Evolutionary conservation across 2,113 vertebrate genomes (phyloP).

Genomic region (Noturus placidus): DNA sequence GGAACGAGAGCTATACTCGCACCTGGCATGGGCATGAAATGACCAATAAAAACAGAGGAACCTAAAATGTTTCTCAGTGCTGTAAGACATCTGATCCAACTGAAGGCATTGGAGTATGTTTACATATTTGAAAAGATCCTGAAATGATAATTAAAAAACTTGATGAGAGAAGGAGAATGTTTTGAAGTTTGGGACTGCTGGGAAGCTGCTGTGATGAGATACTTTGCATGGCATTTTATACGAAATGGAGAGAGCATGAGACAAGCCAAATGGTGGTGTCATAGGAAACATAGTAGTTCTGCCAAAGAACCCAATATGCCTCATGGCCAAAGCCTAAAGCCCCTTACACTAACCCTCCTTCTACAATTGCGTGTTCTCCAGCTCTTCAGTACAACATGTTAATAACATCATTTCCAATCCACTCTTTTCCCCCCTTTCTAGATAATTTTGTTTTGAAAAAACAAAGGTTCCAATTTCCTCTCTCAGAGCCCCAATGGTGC

Average conservation of each 20-base stretch:
- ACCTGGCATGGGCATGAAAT: conserved; percentile 56
- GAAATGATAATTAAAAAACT: conserved; percentile 49
- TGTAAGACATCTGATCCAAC: conserved; percentile 63
- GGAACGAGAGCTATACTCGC: conserved; percentile 54
- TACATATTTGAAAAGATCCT: conserved; percentile 55
- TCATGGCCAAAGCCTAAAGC: conserved; percentile 38
- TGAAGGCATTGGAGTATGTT: conserved; percentile 57
- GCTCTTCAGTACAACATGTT: conserved; percentile 21
- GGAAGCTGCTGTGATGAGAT: conserved; percentile 59
- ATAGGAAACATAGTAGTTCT: conserved; percentile 41
- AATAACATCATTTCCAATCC: conserved; percentile 55
- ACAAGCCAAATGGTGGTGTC: conserved; percentile 68
- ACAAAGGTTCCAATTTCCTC: conserved; percentile 64
- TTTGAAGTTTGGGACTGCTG: conserved; percentile 55
- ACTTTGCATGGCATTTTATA: conserved; percentile 67
- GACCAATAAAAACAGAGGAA: conserved; percentile 50
- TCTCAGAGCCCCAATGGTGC: conserved; percentile 59
- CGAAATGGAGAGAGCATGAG: conserved; percentile 65
- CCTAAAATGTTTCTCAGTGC: conserved; percentile 36
- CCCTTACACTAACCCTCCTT: conserved; percentile 9
- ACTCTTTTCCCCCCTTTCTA: conserved; percentile 27
- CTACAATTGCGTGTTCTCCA: conserved; percentile 43
- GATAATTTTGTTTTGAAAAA: conserved; percentile 72
- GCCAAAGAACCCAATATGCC: conserved; percentile 61
- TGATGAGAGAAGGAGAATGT: conserved; percentile 42